These are phyloP conservation scores for Rhinolophus sinicus DNA, from an alignment of 2,113 vertebrate genomes.

Conservation along the genomic window DNA sequence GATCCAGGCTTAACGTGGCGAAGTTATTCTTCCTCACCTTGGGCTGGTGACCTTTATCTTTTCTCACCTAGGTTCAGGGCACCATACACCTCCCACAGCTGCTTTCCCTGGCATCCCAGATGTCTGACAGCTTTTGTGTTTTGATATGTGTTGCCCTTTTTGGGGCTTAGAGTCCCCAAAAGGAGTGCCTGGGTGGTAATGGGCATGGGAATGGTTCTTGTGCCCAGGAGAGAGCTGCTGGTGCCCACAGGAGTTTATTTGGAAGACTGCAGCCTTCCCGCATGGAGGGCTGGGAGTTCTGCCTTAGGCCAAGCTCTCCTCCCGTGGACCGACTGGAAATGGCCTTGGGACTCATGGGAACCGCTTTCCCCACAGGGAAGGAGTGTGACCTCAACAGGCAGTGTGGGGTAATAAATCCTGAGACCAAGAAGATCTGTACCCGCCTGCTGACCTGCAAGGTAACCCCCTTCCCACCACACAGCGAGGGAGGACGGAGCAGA, in stretches of 20 bases:
- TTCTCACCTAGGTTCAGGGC: not conserved
- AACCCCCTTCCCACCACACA: conserved; percentile 52
- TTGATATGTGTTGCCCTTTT: not conserved
- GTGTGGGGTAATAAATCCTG: conserved; percentile 94
- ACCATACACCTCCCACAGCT: not conserved
- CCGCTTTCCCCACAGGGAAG: conserved; percentile 86
- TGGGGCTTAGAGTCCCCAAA: not conserved
- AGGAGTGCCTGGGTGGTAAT: not conserved
- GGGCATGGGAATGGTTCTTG: not conserved
- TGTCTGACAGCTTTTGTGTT: conserved; percentile 1
- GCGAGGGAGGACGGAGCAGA: not conserved
- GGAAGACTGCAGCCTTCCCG: not conserved
- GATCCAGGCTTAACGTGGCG: not conserved
- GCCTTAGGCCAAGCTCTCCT: not conserved
- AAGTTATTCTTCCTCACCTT: not conserved
- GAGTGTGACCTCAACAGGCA: conserved; percentile 95
- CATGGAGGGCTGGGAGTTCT: not conserved
- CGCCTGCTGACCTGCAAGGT: conserved; percentile 96
- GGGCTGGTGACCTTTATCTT: not conserved
- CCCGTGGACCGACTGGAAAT: not conserved
- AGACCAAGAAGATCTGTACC: conserved; percentile 96
- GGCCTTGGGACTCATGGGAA: not conserved
- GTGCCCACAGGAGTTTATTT: not conserved
- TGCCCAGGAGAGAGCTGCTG: not conserved
- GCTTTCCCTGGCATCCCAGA: conserved; percentile 2